Evolutionary conservation across 2,113 vertebrate species (phyloP).

Genomic region (Syngnathoides biaculeatus): DNA sequence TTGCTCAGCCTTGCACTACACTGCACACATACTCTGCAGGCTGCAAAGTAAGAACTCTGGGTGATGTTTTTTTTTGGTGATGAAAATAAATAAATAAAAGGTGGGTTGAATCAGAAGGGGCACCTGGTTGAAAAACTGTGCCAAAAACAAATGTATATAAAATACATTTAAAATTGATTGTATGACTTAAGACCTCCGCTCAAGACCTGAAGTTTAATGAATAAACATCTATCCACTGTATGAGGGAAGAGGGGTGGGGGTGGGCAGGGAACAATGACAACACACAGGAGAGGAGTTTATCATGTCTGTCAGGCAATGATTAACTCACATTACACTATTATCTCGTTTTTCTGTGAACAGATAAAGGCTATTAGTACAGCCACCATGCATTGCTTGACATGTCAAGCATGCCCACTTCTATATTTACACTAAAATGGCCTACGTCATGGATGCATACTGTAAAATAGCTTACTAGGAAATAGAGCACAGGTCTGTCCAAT

Average conservation of each 20-base stretch:
- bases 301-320: too few species aligned
- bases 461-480: slow-evolving; percentile 1
- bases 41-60: too few species aligned
- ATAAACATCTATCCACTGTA: background rate
- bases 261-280: too few species aligned
- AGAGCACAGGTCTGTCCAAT: background rate
- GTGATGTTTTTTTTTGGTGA: too few species aligned
- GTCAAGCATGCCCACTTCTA: slow-evolving; percentile 29
- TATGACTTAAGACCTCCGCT: background rate
- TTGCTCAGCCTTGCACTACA: too few species aligned
- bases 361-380: background rate
- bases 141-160: too few species aligned
- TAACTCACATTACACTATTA: background rate
- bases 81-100: too few species aligned
- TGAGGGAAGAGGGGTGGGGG: background rate
- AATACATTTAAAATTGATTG: too few species aligned
- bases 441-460: slow-evolving; percentile 5
- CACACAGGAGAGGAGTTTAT: background rate
- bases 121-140: too few species aligned
- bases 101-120: too few species aligned
- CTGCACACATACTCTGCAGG: too few species aligned
- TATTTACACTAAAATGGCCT: slow-evolving; percentile 40
- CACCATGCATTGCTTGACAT: slow-evolving; percentile 23
- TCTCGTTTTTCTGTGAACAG: background rate
- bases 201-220: background rate